A percentile compares a stretch with the other conserved stretches of the same genome.
Conservation (phyloP, 2,113 vertebrate genomes). For the Siphamia tubifer region DNA sequence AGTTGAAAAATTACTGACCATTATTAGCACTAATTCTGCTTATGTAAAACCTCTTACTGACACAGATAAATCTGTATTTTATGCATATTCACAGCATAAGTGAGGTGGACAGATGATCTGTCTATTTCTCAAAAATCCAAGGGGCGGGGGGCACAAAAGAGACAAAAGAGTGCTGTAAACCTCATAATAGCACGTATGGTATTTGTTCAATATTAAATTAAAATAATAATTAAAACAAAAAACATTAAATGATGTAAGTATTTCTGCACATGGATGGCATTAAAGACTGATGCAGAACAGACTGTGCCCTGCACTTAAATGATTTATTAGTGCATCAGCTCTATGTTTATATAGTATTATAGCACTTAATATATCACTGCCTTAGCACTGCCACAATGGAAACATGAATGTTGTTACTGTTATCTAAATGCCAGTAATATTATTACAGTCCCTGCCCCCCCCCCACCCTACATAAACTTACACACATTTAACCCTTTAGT, state of each 20-base stretch:
- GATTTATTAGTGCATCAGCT: constrained; percentile 47
- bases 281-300: constrained; percentile 30
- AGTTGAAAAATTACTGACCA: no score
- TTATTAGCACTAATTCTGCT: no score
- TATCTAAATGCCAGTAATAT: constrained; percentile 39
- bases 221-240: background rate
- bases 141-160: no score
- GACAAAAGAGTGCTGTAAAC: no score
- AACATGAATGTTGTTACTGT: constrained; percentile 37
- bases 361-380: constrained; percentile 53
- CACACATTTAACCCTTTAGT: constrained; percentile 34
- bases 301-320: constrained; percentile 1
- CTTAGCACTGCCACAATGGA: constrained; percentile 37
- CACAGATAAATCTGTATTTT: no score
- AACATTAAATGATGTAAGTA: background rate
- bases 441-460: constrained; percentile 27
- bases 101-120: no score
- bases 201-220: background rate
- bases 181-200: background rate
- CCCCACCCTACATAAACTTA: background rate
- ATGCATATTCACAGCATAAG: no score
- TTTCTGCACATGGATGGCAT: background rate
- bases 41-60: no score
- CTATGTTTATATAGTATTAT: constrained; percentile 48
- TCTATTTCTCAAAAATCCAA: no score